Evolutionary conservation across 2,113 vertebrate genomes (phyloP).

Genomic region (Athene noctua): DNA sequence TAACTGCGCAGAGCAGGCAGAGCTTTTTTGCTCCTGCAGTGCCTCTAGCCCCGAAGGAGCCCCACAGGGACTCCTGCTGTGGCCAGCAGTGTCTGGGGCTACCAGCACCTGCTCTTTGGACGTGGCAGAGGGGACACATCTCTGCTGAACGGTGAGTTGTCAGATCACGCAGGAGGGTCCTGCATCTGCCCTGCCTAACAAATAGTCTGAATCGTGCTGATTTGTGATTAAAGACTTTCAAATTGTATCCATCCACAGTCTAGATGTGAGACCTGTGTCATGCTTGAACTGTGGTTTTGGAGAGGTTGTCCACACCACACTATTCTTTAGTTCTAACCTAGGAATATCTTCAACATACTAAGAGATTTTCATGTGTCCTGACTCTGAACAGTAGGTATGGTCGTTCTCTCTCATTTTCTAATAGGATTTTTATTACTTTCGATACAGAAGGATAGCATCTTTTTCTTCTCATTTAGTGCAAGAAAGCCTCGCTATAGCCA

Average conservation of each 20-base stretch:
- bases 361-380: neutral
- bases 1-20: neutral
- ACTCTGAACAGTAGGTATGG: neutral
- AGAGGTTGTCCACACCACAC: too few relatives aligned
- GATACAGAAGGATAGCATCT: neutral
- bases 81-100: neutral
- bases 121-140: neutral
- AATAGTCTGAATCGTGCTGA: neutral
- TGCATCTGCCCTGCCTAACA: neutral
- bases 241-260: neutral
- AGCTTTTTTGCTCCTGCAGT: neutral
- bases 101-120: neutral
- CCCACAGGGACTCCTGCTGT: neutral
- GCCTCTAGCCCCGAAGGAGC: neutral
- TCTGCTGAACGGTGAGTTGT: neutral
- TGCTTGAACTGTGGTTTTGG: neutral
- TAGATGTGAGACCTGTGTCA: neutral
- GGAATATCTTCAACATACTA: neutral
- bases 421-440: neutral
- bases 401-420: neutral
- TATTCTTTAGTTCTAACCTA: neutral
- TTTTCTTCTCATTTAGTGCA: neutral
- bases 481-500: neutral
- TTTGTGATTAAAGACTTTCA: neutral
- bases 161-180: neutral